Base-by-base conservation (phyloP, 2,113 vertebrate species). In the Phainopepla nitens region DNA sequence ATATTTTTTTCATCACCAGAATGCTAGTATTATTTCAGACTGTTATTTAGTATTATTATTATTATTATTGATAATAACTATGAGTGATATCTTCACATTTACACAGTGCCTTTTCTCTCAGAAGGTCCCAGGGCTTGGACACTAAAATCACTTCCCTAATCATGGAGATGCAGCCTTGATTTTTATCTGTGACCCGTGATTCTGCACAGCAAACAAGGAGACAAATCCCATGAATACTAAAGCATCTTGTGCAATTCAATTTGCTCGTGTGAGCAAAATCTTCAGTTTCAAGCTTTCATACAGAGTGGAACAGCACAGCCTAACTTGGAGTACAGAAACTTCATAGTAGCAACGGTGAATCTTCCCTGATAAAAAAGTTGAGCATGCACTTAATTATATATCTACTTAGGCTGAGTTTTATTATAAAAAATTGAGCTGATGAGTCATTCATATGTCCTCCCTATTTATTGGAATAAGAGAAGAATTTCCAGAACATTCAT, bases 201-300 rank as follows among this genome's bases (percentile, higher is more conserved):
- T 69, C 29, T 42, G 50, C 62, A 72, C 33, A 65, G 61, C 53
- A 93, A 94, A 82, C 66, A 92, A 75, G 49, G 49, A 87, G 53
- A 82, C 36, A 81, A 90, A 92, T 84, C 57, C 49, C 75, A 84
- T 82, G 78, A 93, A 97, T 93, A 85, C 58, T 91, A 94, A 94
- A 95, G n/a, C 20, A 69, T 72, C 91, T 82, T 72, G 49, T 65
- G 50, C 50, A 89, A 78, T 85, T 91, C 42, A 61, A 14, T 91
- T 89, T 93, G 58, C 7, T 76, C 8, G 4, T 90, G 44, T 84
- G 69, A 79, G 65, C 25, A 91, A 94, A 91, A 71, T 45, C 33
- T 86, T 89, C 68, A 44, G 27, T 71, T 87, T 96, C 68, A 79
- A 56, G 28, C 18, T 90, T 66, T 69, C 0, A 0, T 57, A 33